phyloP scores from a whole-genome alignment of 1,140 invertebrate genomes.

The Stenopsyche tienmushanensis region DNA sequence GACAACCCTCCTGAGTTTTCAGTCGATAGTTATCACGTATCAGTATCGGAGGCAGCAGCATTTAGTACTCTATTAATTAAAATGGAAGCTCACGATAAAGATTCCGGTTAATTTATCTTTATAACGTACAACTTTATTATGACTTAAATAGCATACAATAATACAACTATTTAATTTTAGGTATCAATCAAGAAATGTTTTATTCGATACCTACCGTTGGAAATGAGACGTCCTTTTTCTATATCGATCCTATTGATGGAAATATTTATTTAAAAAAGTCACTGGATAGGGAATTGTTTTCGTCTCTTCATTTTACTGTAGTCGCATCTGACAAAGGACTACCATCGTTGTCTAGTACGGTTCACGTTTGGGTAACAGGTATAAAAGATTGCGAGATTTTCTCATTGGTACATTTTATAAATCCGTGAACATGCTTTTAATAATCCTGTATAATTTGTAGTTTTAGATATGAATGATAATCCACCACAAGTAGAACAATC shows the following conservation, averaged over 20 bases:
- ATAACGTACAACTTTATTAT: not conserved
- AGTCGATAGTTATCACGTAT: conserved; percentile 76
- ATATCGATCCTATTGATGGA: conserved; percentile 73
- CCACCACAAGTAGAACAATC: conserved; percentile 78
- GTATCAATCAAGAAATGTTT: conserved; percentile 61
- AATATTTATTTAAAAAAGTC: conserved; percentile 70
- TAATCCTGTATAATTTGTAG: conserved; percentile 52
- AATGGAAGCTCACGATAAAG: conserved; percentile 73
- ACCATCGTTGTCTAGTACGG: conserved; percentile 71
- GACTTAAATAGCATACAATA: not conserved
- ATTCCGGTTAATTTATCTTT: conserved; percentile 60
- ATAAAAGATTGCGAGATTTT: conserved; percentile 28
- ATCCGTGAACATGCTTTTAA: not conserved
- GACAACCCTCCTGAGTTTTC: conserved; percentile 79
- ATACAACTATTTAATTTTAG: conserved; percentile 40
- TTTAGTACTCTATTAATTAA: conserved; percentile 72
- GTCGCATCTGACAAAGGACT: conserved; percentile 74
- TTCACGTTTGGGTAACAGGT: conserved; percentile 73
- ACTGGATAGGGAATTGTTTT: conserved; percentile 72
- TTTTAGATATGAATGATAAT: conserved; percentile 80
- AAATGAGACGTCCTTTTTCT: conserved; percentile 67
- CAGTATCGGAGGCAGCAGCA: conserved; percentile 74
- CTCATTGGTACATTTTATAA: no score
- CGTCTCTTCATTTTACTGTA: conserved; percentile 71
- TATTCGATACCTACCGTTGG: conserved; percentile 65